These are phyloP conservation scores for Rhopalosiphum maidis DNA, from an alignment of 1,140 invertebrate genomes.

Conservation along the genomic window DNA sequence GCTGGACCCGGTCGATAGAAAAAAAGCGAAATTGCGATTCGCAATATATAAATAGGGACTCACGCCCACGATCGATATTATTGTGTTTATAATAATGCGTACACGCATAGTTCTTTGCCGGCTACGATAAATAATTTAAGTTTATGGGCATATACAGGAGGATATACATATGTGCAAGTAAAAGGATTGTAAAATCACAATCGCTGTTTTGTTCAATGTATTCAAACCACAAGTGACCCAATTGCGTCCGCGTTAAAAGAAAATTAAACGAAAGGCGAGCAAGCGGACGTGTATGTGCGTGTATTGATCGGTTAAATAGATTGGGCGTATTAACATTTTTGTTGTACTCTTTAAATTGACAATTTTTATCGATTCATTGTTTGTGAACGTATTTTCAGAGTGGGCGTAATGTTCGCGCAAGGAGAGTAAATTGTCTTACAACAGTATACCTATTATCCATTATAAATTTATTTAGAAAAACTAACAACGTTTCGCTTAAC, in stretches of 20 bases:
- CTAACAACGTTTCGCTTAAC: neutral
- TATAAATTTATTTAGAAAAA: neutral
- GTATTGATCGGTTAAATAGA: constrained; percentile 29
- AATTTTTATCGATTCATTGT: constrained; percentile 9
- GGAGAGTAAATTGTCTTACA: neutral
- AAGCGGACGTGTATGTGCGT: neutral
- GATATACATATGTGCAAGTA: neutral
- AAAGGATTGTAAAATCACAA: constrained; percentile 14
- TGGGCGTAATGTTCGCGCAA: neutral
- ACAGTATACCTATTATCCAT: neutral
- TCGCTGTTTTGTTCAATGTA: constrained; percentile 2
- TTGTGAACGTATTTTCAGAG: neutral
- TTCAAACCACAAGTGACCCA: constrained; percentile 14
- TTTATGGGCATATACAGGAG: neutral
- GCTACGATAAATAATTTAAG: neutral
- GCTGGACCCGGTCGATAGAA: neutral
- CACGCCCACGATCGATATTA: constrained; percentile 11
- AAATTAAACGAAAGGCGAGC: constrained; percentile 40
- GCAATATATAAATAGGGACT: neutral
- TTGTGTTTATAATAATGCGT: constrained; percentile 1
- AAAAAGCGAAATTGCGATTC: neutral
- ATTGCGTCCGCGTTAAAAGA: constrained; percentile 25
- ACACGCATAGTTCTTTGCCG: neutral
- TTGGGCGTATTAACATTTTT: constrained; percentile 28
- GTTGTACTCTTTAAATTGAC: constrained; percentile 37